A percentile compares a stretch with the other conserved stretches of the same genome.
phyloP scores from a whole-genome alignment of 2,888 invertebrate genomes.

The Norana najaformis region DNA sequence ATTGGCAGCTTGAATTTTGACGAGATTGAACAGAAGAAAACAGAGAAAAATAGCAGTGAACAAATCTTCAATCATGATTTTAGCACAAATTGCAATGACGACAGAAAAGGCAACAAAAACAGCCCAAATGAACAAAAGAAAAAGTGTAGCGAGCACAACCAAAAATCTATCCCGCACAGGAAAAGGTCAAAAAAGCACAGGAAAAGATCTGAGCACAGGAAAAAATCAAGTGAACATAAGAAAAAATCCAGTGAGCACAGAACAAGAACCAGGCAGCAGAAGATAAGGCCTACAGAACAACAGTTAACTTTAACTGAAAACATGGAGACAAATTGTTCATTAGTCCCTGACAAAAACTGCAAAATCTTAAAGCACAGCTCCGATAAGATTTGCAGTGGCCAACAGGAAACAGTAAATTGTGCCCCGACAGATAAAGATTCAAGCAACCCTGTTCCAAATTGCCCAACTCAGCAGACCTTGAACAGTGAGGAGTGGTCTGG shows the following conservation, averaged over 20 bases:
- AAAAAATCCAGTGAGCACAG: too few species aligned
- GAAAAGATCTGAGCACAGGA: not conserved
- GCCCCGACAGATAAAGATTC: not conserved
- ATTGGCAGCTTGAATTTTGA: constrained; percentile 2
- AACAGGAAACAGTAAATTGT: not conserved
- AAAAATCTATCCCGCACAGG: not conserved
- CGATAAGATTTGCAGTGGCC: not conserved
- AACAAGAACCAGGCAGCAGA: too few species aligned
- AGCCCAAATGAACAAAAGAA: not conserved
- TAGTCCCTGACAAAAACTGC: not conserved
- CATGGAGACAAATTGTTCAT: not conserved
- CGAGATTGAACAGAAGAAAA: not conserved
- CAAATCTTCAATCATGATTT: not conserved
- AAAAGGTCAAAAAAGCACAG: not conserved
- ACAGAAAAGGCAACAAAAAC: not conserved
- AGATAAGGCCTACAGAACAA: not conserved
- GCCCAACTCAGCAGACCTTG: not conserved
- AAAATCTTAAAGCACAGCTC: not conserved
- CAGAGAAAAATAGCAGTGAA: not conserved
- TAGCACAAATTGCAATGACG: not conserved
- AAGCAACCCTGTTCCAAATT: not conserved
- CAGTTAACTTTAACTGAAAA: not conserved
- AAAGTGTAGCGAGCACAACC: not conserved
- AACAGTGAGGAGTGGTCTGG: not conserved
- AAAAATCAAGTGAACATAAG: not conserved